Evolutionary conservation across 2,797 vertebrate genomes (phyloP), one percentile per base, ranked within the genome.

Genomic region (Helicolenus hilgendorfi): DNA sequence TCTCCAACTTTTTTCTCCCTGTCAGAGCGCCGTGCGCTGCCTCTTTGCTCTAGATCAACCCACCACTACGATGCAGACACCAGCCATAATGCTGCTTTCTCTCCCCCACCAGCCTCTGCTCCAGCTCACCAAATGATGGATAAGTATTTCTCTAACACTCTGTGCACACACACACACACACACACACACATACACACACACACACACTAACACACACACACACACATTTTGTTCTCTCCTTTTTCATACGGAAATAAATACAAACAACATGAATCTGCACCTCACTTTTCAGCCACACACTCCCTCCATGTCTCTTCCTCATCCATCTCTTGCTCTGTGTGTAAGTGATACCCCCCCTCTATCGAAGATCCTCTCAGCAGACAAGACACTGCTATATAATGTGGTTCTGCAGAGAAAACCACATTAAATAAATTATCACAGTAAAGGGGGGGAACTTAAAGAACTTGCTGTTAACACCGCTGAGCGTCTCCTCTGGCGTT

Each of bases 1-100:
- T 90, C 87, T 96, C 95, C 96, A 97, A 97, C 94, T 96, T 94
- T 95, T 91, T 86, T 80, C 55, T 79, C 80, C 83, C 78, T 79
- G 81, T 90, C 90, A 75, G 78, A 92, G 90, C 55, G 64, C 63
- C 65, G 2, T 41, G 82, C 56, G 38, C 89, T 41, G 77, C 77
- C 77, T 58, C 86, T 93, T 88, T 81, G 83, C 76, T 93, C 71
- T 29, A 74, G 83, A 95, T 95, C 91, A 92, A 87, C 88, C 86
- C 90, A 75, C 74, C 77, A 68, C 86, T 72, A 53, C 20, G 31
- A 67, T 53, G 83, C 69, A 86, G 77, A 91, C 81, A 82, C 41
- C 64, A 77, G 83, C 73, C 81, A 82, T 77, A 87, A 89, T 55
- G 65, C 69, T 67, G 68, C 83, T 78, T 60, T 72, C 77, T 86